Percentiles rank a stretch among this genome's conserved stretches.
Conservation (phyloP, 2,113 vertebrate genomes). For the Struthidea cinerea region DNA sequence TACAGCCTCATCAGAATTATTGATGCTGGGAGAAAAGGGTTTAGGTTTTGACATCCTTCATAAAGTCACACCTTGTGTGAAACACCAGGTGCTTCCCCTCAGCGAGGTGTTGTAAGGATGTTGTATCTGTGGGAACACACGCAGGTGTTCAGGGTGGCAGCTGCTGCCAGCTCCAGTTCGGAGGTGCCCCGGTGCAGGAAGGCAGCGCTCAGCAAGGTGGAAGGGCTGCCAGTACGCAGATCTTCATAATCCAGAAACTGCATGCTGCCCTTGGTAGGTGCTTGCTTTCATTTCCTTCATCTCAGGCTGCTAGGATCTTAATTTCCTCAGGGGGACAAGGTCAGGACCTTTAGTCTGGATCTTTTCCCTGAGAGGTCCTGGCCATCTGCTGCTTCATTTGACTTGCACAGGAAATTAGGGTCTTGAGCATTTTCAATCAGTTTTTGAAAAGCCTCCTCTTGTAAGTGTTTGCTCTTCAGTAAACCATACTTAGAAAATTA, state of each 20-base stretch:
- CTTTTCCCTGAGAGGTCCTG: neutral
- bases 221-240: neutral
- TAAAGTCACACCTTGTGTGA: rapidly evolving
- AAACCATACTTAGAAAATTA: neutral
- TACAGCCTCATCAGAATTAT: neutral
- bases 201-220: neutral
- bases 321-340: neutral
- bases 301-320: neutral
- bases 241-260: neutral
- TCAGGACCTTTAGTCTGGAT: neutral
- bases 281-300: neutral
- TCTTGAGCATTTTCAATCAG: neutral
- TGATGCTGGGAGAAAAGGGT: neutral
- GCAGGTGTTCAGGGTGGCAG: neutral
- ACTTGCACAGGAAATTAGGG: neutral
- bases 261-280: neutral
- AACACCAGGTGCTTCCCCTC: neutral
- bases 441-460: neutral
- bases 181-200: neutral
- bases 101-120: neutral
- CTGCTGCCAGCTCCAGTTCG: neutral
- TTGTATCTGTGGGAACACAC: neutral
- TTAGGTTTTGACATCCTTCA: neutral
- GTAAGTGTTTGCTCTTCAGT: slow-evolving; percentile 17
- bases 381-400: neutral